Evolutionary conservation across 2,888 invertebrate genomes (phyloP), one percentile per base, ranked within the genome.

Genomic region (Eilema caniola): DNA sequence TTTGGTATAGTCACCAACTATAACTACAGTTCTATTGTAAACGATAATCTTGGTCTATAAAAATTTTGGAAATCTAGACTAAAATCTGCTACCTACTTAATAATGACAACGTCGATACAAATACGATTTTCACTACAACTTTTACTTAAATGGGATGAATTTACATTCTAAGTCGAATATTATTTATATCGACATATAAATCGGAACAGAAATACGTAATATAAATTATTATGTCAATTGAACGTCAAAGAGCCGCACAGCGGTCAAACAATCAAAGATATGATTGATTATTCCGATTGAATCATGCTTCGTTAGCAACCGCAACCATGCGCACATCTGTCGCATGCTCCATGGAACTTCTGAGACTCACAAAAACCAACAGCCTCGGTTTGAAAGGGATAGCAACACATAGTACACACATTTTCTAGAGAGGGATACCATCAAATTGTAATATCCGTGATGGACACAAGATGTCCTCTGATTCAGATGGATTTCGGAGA

Each of bases 251-350:
- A 87, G 83, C 85, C 85, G 85, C 84, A 87, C 86, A 88, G 87
- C 88, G 89, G 91, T 91, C 92, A 92, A 90, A 94, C 92, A 93
- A 91, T 93, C 92, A 90, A 88, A 91, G 89, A 89, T 92, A 90
- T 94, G 94, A 95, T 94, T 94, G 95, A 94, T 94, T 93, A 93
- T 93, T 90, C 90, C 90, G 89, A 93, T 93, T 89, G 89, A 90
- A 90, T 88, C 90, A 93, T 88, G 95, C 90, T 93, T 94, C 93
- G 94, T 94, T 95, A 93, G 88, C 85, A 88, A 88, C 92, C 92
- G 89, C 94, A 92, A 85, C 91, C 93, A 92, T 89, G 94, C 94
- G 93, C 93, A 89, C 95, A 94, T 94, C 94, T 94, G 95, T 94
- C 94, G 90, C 89, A 94, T 92, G 94, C 87, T 93, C 88, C 91